Evolutionary conservation across 2,113 vertebrate species (phyloP).

Genomic region (Capricornis sumatraensis): DNA sequence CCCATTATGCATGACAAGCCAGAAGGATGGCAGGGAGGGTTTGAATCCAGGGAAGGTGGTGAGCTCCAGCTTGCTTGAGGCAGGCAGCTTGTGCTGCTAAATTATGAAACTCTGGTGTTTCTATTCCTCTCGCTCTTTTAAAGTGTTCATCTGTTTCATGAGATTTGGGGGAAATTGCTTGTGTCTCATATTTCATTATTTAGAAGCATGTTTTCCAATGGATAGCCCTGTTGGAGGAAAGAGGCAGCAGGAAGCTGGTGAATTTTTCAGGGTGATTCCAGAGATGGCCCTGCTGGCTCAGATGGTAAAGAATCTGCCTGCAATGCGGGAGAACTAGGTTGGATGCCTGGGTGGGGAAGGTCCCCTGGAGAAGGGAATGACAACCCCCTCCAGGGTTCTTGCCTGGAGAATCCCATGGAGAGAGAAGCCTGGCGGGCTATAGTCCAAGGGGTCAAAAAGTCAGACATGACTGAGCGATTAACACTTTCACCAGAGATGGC

Average conservation of each 20-base stretch:
- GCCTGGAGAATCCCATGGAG: background rate
- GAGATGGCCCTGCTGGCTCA: background rate
- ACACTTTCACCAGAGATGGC: background rate
- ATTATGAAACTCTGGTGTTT: background rate
- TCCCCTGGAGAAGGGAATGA: background rate
- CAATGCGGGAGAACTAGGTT: background rate
- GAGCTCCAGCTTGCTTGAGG: background rate
- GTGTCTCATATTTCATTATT: background rate
- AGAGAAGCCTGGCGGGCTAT: background rate
- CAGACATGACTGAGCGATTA: background rate
- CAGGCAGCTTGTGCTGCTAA: background rate
- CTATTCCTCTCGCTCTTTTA: background rate
- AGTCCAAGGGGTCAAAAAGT: background rate
- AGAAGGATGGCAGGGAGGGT: background rate
- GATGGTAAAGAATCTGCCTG: background rate
- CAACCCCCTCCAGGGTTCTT: background rate
- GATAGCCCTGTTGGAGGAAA: background rate
- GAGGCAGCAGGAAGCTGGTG: background rate
- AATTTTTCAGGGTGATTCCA: background rate
- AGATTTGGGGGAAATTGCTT: background rate
- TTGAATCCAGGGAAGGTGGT: background rate
- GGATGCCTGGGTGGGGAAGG: background rate
- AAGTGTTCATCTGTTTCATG: background rate
- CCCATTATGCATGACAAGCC: fast-evolving
- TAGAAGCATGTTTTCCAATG: background rate